These are phyloP conservation scores for Pavo muticus DNA, from an alignment of 2,113 vertebrate species.

Conservation along the genomic window DNA sequence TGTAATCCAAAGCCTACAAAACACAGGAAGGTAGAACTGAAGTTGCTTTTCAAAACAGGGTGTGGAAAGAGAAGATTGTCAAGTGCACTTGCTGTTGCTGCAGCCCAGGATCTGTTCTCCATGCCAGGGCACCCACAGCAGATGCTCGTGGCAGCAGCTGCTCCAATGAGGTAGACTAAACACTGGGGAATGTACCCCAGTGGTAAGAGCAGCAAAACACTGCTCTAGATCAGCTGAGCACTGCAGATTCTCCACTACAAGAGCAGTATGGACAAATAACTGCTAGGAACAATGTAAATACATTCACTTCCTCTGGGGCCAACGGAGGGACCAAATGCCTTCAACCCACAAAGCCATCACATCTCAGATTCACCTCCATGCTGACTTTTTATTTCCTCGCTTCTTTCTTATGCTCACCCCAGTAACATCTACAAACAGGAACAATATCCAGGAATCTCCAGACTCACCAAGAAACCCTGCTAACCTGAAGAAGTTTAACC, in stretches of 20 bases:
- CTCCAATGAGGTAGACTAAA: neutral
- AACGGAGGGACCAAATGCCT: neutral
- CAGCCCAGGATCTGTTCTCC: neutral
- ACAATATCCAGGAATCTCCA: neutral
- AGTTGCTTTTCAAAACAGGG: neutral
- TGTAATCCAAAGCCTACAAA: neutral
- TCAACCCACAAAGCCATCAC: neutral
- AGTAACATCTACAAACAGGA: neutral
- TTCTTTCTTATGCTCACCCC: neutral
- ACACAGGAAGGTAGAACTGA: neutral
- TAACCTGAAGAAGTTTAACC: neutral
- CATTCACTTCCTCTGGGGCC: neutral
- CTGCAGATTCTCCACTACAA: neutral
- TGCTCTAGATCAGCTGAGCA: neutral
- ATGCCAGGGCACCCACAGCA: no score
- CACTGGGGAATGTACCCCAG: neutral
- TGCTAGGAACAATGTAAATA: rapidly evolving
- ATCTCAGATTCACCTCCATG: neutral
- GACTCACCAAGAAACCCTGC: neutral
- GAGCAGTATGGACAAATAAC: neutral
- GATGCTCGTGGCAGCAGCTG: neutral
- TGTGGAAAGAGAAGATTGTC: rapidly evolving
- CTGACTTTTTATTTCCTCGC: neutral
- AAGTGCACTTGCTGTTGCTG: neutral
- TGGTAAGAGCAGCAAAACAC: neutral